Conservation (phyloP, 2,113 vertebrate genomes). For the Otolemur garnettii region DNA sequence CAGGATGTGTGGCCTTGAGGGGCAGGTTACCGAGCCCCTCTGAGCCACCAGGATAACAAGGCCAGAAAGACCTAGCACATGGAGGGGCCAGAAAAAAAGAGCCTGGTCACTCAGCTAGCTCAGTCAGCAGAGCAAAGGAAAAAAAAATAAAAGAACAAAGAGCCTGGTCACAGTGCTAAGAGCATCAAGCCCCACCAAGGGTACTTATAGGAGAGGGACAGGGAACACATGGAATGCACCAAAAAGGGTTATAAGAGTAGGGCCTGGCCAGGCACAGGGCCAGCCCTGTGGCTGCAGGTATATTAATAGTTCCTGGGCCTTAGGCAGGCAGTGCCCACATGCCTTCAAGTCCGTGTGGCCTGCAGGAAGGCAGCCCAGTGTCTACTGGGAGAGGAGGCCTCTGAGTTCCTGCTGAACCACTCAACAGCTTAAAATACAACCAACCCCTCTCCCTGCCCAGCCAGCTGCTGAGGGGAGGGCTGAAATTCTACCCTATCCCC, state of each 20-base stretch:
- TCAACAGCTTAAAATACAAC: conserved; percentile 82
- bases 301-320: conserved; percentile 81
- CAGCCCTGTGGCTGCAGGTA: conserved; percentile 3
- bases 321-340: conserved; percentile 52
- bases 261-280: not conserved
- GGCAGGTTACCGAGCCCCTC: not conserved
- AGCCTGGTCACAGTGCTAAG: not conserved
- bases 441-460: conserved; percentile 13
- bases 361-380: not conserved
- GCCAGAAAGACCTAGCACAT: not conserved
- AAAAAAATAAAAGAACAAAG: no score
- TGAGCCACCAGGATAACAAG: not conserved
- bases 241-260: not conserved
- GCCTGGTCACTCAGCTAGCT: not conserved
- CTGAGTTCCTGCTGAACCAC: conserved; percentile 77
- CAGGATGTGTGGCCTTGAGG: not conserved
- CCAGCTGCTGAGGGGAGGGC: conserved; percentile 74
- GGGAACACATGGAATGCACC: not conserved
- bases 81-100: not conserved
- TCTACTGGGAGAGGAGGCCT: conserved; percentile 52
- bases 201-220: not conserved
- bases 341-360: conserved; percentile 28
- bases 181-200: not conserved
- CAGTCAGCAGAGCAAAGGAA: no score
- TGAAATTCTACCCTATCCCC: conserved; percentile 71